phyloP scores from a whole-genome alignment of 2,113 vertebrate genomes.

The Apteryx mantelli region DNA sequence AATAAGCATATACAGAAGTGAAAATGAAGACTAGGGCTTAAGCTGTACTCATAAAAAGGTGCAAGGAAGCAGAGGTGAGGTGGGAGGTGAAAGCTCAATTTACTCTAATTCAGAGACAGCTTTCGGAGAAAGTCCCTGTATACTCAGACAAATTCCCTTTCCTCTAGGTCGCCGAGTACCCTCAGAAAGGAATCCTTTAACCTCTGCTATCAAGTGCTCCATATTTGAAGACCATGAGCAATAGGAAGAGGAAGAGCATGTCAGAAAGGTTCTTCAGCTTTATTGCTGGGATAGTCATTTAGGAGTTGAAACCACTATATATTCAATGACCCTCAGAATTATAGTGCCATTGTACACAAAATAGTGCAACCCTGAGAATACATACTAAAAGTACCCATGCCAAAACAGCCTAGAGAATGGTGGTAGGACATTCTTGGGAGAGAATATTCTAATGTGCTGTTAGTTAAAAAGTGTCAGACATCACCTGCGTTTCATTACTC shows the following conservation, averaged over 20 bases:
- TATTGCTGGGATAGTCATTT: not conserved
- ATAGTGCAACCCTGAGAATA: not conserved
- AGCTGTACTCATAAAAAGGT: not conserved
- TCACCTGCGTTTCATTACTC: accelerated
- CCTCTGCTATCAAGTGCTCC: not conserved
- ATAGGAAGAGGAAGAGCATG: not conserved
- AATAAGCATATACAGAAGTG: not conserved
- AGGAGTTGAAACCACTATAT: not conserved
- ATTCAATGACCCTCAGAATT: not conserved
- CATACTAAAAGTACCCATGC: accelerated
- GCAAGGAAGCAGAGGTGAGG: not conserved
- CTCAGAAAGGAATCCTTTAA: not conserved
- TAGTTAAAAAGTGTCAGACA: not conserved
- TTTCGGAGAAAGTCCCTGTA: not conserved
- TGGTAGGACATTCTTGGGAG: not conserved
- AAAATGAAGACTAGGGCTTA: not conserved
- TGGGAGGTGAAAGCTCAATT: not conserved
- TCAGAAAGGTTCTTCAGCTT: not conserved
- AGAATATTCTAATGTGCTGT: not conserved
- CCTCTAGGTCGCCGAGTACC: not conserved
- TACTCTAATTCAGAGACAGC: not conserved
- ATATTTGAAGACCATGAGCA: not conserved
- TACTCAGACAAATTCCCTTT: not conserved
- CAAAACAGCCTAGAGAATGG: not conserved
- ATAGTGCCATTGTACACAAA: not conserved